These are phyloP conservation scores for Labeo rohita DNA, from an alignment of 2,113 vertebrate genomes.

Conservation along the genomic window DNA sequence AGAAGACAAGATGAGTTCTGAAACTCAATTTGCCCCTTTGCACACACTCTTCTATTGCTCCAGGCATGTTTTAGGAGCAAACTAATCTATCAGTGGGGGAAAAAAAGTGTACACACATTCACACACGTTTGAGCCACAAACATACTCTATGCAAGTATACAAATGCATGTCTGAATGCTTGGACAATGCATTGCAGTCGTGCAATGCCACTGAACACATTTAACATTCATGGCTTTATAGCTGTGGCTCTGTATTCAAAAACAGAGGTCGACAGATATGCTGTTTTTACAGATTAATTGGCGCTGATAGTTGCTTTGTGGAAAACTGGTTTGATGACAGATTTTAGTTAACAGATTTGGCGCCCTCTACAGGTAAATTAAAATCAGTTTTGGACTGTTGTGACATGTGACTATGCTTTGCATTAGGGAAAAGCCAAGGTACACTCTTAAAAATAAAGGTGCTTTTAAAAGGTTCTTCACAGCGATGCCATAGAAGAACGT, in stretches of 20 bases:
- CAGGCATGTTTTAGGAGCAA: background rate
- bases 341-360: background rate
- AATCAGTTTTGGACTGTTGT: background rate
- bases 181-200: background rate
- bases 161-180: background rate
- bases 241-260: background rate
- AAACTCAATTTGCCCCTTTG: background rate
- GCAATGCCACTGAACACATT: slow-evolving; percentile 55
- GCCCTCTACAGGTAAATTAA: background rate
- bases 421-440: background rate
- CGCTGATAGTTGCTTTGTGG: background rate
- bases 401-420: background rate
- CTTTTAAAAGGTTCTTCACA: too few species aligned
- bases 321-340: background rate
- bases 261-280: background rate
- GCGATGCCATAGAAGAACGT: too few species aligned
- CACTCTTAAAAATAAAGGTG: too few species aligned
- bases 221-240: background rate
- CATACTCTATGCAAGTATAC: slow-evolving; percentile 12
- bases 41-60: background rate
- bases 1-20: background rate
- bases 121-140: slow-evolving; percentile 32
- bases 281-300: background rate
- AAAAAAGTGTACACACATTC: slow-evolving; percentile 2
- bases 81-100: slow-evolving; percentile 19